These are phyloP conservation scores for Odontocolon sp. DNA, from an alignment of 2,888 invertebrate species.

Conservation along the genomic window DNA sequence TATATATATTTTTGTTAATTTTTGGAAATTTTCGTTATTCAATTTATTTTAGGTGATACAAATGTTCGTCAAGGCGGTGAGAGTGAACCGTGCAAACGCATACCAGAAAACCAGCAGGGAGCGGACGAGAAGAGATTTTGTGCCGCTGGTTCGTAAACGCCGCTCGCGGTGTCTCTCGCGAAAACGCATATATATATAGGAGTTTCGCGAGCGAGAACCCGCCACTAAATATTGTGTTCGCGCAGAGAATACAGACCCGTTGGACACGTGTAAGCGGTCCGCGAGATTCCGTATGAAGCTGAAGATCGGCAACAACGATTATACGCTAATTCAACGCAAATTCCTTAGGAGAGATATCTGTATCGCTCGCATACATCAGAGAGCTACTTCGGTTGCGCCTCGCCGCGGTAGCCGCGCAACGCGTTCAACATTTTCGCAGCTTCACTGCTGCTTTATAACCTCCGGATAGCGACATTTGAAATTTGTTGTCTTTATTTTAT, in stretches of 20 bases:
- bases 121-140: too few species aligned
- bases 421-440: conserved; percentile 51
- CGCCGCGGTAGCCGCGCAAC: conserved; percentile 54
- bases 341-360: conserved; percentile 79
- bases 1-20: too few species aligned
- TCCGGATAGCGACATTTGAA: too few species aligned
- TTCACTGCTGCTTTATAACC: conserved; percentile 22
- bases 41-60: too few species aligned
- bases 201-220: conserved; percentile 47
- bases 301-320: conserved; percentile 80
- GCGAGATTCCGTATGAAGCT: conserved; percentile 78
- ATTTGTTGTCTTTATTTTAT: too few species aligned
- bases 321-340: conserved; percentile 81
- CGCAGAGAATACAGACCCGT: conserved; percentile 78
- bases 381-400: conserved; percentile 24
- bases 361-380: conserved; percentile 79
- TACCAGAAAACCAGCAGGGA: too few species aligned
- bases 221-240: conserved; percentile 80
- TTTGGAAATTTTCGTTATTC: too few species aligned
- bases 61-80: too few species aligned
- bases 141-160: conserved; percentile 24
- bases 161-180: conserved; percentile 63
- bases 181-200: conserved; percentile 14
- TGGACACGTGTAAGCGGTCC: conserved; percentile 79
- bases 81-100: too few species aligned